Evolutionary conservation across 2,797 vertebrate genomes (phyloP), one percentile per base, ranked within the genome.

Genomic region (Pipistrellus nathusii): DNA sequence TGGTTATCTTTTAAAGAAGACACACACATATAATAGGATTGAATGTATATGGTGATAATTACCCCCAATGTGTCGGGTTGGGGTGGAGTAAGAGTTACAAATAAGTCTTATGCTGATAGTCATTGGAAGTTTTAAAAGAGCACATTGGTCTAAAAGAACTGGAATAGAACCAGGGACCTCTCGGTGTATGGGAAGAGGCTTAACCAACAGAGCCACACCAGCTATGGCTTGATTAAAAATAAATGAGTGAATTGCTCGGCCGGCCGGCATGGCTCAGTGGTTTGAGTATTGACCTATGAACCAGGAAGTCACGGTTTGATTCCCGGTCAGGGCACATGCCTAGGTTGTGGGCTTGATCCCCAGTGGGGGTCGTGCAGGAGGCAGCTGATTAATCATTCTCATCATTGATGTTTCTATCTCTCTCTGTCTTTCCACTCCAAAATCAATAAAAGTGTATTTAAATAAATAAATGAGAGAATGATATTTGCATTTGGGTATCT

Each of bases 121-220:
- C 77, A 90, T 3, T 32, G 44, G 71, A 82, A 82, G 44, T 89
- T 90, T 90, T 88, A 95, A 94, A 59, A 59, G 4, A 92, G 46
- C 64, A 76, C 9, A 35, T 66, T 75, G 35, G 38, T 59, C 57
- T 32, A 32, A 66, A 23, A 64, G 87, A 96, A 84, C 15, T 57
- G 57, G 57, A 30, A 14, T 30, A 30, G 27, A 57, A 62, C 59
- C 59, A 62, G 27, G 59, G 59, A 62, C 59, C 59, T 30, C 27
- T 30, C 27, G 2, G 59, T 62, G 59, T 25, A 14, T 30, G 59
- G 59, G 27, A 30, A 62, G 59, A 62, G 12, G 12, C 59, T 14
- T 12, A 62, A 6, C 57, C 25, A 27, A 13, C 25, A 30, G 12
- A 30, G 57, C 57, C 57, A 62, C 59, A 9, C 25, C 20, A 93